These are phyloP conservation scores for Macrotrachela quadricornifera DNA, from an alignment of 1,140 invertebrate genomes.

Conservation along the genomic window DNA sequence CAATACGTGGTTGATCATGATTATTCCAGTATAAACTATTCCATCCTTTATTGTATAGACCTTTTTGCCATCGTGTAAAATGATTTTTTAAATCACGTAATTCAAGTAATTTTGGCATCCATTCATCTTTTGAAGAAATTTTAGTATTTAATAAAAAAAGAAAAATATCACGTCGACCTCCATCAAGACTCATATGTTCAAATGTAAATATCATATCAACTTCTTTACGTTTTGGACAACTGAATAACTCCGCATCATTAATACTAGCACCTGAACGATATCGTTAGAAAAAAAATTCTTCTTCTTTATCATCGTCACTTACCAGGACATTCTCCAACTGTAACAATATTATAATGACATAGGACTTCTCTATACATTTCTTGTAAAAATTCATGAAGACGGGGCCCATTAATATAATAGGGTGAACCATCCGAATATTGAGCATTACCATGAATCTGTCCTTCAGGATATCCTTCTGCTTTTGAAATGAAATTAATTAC, in stretches of 20 bases:
- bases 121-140: too few relatives aligned
- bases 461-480: conserved; percentile 20
- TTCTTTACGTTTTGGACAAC: neutral
- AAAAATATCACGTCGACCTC: too few relatives aligned
- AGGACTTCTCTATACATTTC: neutral
- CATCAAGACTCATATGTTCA: too few relatives aligned
- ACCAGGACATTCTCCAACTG: neutral
- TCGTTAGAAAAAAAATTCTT: too few relatives aligned
- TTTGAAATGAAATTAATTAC: conserved; percentile 43
- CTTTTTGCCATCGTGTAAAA: neutral
- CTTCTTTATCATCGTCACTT: too few relatives aligned
- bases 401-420: neutral
- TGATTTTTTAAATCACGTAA: neutral
- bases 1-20: conserved; percentile 40
- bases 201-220: neutral
- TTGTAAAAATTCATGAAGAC: neutral
- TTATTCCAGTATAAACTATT: conserved; percentile 45
- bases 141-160: too few relatives aligned
- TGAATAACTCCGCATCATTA: neutral
- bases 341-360: neutral
- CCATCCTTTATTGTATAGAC: conserved; percentile 12
- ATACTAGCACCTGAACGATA: neutral
- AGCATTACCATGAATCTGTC: too few relatives aligned
- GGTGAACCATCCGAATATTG: too few relatives aligned
- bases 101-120: too few relatives aligned